Conservation (phyloP, 2,797 vertebrate genomes). For the Sphenopsis melanotis region DNA sequence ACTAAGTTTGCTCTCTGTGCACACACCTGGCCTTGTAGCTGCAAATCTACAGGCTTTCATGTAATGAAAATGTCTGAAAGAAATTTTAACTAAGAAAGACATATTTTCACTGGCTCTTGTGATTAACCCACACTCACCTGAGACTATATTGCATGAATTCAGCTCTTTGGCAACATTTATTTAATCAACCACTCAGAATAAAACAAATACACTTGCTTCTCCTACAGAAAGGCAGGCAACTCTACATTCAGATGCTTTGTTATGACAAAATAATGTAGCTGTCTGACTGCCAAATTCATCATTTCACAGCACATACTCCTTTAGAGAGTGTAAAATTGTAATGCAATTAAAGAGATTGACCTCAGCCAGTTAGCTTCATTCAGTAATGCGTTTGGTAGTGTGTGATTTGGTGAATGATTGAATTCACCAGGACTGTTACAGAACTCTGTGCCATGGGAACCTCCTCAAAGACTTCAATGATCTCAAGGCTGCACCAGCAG, state of each 20-base stretch:
- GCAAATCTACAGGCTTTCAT: background rate
- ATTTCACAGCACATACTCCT: background rate
- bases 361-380: background rate
- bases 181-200: background rate
- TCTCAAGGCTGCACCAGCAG: background rate
- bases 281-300: background rate
- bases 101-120: background rate
- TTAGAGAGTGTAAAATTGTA: background rate
- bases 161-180: background rate
- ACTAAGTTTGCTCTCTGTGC: background rate
- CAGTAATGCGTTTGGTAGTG: background rate
- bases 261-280: background rate
- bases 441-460: background rate
- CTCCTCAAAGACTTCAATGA: background rate
- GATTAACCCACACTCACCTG: background rate
- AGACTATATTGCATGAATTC: background rate
- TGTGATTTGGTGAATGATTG: background rate
- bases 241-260: background rate
- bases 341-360: background rate
- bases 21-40: background rate
- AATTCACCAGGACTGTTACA: background rate
- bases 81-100: background rate
- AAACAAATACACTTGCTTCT: background rate
- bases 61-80: background rate
- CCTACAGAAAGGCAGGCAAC: background rate